Percentiles rank a stretch among this genome's conserved stretches.
These are phyloP conservation scores for Leucophora obtusa DNA, from an alignment of 2,888 invertebrate species.

Conservation along the genomic window DNA sequence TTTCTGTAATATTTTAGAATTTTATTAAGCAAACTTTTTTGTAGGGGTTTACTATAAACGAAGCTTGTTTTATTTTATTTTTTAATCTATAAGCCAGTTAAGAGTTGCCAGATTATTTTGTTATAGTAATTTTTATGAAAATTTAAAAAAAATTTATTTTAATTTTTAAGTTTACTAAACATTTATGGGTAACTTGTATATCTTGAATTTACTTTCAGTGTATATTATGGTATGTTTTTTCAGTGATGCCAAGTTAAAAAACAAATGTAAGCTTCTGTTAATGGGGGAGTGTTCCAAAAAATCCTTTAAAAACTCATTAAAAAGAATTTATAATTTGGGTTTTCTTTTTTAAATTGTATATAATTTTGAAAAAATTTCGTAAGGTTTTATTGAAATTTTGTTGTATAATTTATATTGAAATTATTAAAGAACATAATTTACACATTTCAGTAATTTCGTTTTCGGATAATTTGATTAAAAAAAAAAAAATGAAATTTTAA, in stretches of 20 bases:
- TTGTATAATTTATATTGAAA: conserved; percentile 13
- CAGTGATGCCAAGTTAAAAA: background rate
- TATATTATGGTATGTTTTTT: background rate
- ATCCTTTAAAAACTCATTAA: background rate
- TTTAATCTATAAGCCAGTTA: conserved; percentile 3
- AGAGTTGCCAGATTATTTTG: conserved; percentile 25
- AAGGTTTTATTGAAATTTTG: too few relatives aligned
- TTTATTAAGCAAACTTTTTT: conserved; percentile 49
- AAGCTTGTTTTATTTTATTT: conserved; percentile 47
- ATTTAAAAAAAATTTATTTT: conserved; percentile 11
- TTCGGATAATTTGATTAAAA: conserved; percentile 27
- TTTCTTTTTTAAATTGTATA: conserved; percentile 1
- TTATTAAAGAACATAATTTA: conserved; percentile 35
- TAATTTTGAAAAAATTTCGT: conserved; percentile 17
- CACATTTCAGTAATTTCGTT: conserved; percentile 30
- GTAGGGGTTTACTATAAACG: conserved; percentile 33
- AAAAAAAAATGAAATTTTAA: background rate
- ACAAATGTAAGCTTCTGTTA: background rate
- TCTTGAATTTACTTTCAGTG: background rate
- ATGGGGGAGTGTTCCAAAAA: background rate
- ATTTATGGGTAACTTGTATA: background rate
- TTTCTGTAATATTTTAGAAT: conserved; percentile 37
- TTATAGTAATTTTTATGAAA: conserved; percentile 9
- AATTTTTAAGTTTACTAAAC: conserved; percentile 5
- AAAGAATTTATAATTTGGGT: background rate